phyloP scores from a whole-genome alignment of 2,113 vertebrate species.

The Rhadina sibilatrix region DNA sequence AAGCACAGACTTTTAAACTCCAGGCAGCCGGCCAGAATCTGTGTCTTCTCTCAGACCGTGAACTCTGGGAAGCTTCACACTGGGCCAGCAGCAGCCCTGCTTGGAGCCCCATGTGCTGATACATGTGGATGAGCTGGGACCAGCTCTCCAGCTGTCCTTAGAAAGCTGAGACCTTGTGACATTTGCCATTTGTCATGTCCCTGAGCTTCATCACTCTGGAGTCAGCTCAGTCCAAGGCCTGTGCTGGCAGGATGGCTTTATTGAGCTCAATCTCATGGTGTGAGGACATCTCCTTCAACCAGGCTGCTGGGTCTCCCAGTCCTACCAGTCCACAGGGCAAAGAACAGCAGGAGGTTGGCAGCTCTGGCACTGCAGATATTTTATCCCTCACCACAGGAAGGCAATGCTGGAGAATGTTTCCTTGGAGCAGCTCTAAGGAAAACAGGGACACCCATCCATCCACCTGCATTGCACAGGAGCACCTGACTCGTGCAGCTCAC shows the following conservation, averaged over 20 bases:
- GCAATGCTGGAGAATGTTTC: background rate
- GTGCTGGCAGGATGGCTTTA: background rate
- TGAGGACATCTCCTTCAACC: background rate
- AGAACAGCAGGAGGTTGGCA: background rate
- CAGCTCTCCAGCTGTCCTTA: background rate
- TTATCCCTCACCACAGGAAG: background rate
- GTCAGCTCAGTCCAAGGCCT: background rate
- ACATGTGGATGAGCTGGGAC: background rate
- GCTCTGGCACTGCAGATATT: background rate
- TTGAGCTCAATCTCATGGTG: background rate
- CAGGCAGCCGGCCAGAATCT: slow-evolving; percentile 15
- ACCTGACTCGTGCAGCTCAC: background rate
- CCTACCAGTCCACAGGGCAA: background rate
- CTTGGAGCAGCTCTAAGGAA: background rate
- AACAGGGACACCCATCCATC: background rate
- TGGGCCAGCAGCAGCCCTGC: slow-evolving; percentile 1
- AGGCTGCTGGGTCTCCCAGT: background rate
- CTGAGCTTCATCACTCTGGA: background rate
- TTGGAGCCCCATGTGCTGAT: background rate
- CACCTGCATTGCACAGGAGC: background rate
- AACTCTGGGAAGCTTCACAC: background rate
- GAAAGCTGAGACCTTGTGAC: background rate
- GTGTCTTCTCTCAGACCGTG: background rate
- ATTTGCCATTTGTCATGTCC: background rate
- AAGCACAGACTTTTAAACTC: background rate